Conservation (phyloP, 2,113 vertebrate species). For the Sceloporus undulatus region DNA sequence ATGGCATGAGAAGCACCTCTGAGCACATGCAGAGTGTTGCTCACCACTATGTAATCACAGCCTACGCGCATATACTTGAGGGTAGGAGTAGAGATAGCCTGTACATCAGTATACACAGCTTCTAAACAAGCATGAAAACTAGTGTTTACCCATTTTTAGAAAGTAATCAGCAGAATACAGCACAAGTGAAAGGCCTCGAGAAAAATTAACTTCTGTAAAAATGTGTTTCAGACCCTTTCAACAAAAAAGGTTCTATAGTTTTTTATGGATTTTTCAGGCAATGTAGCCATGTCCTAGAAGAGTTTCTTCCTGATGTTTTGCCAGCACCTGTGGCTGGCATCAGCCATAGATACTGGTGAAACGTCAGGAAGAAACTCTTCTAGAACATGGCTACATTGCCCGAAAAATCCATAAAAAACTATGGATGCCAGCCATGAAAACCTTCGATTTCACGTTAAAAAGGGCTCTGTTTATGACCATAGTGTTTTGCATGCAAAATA, state of each 20-base stretch:
- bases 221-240: neutral
- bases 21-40: neutral
- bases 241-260: neutral
- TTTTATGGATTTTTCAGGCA: too few species aligned
- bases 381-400: too few species aligned
- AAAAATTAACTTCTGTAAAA: neutral
- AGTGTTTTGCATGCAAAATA: neutral
- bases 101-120: neutral
- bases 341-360: too few species aligned
- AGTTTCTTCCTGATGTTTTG: too few species aligned
- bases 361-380: too few species aligned
- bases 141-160: neutral
- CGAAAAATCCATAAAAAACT: too few species aligned
- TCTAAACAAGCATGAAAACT: neutral
- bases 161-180: neutral
- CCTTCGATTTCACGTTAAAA: too few species aligned
- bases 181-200: neutral
- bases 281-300: too few species aligned
- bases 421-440: too few species aligned
- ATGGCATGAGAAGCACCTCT: neutral
- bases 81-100: neutral
- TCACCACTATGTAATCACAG: neutral
- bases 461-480: neutral
- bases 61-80: neutral
- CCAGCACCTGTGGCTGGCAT: too few species aligned